A percentile compares a stretch with the other conserved stretches of the same genome.
These are phyloP conservation scores for Felis catus DNA, from an alignment of 2,113 vertebrate species.

Conservation along the genomic window DNA sequence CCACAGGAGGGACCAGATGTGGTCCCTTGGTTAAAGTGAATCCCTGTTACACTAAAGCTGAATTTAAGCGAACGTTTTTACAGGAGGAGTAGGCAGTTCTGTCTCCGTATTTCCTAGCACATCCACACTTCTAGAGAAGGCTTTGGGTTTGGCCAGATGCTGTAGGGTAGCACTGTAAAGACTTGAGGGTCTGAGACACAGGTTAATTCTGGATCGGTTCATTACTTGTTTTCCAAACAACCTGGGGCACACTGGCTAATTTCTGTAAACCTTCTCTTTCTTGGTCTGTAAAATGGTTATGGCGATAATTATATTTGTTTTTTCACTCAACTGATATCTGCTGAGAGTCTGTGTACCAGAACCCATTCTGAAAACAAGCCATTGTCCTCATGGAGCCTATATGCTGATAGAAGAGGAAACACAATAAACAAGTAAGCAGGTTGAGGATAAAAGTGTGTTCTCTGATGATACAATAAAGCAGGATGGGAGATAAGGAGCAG, in stretches of 20 bases:
- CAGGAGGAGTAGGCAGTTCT: fast-evolving
- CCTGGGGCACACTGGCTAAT: neutral
- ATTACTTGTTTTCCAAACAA: neutral
- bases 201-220: neutral
- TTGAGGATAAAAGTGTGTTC: fast-evolving
- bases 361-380: neutral
- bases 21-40: neutral
- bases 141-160: neutral
- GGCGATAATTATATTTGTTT: neutral
- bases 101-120: neutral
- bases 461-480: neutral
- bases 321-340: neutral
- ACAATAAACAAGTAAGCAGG: neutral
- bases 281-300: neutral
- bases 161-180: neutral
- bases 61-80: neutral
- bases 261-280: neutral
- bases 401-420: neutral
- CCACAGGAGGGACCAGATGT: neutral
- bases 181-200: neutral
- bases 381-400: neutral
- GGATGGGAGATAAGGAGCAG: neutral
- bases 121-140: neutral
- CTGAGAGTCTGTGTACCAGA: neutral
- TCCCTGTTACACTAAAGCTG: fast-evolving